Evolutionary conservation across 2,888 invertebrate genomes (phyloP).

Genomic region (Coenonympha arcania): DNA sequence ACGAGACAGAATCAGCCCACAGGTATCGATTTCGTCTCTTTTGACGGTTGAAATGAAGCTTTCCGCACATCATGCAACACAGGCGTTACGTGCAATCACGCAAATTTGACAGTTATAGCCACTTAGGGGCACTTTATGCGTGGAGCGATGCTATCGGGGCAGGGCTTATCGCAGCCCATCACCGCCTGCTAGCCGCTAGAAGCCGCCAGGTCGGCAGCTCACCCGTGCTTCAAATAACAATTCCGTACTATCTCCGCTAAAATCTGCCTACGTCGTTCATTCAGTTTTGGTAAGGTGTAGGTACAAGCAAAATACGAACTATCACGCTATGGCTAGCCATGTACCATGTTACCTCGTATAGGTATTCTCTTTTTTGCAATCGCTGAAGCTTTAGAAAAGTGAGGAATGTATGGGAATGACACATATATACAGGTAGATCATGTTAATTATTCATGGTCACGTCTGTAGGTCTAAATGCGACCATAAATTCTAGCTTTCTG

Average conservation of each 20-base stretch:
- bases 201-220: constrained; percentile 25
- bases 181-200: too few relatives aligned
- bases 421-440: too few relatives aligned
- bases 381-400: too few relatives aligned
- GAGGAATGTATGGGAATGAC: too few relatives aligned
- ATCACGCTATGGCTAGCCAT: not conserved
- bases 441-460: too few relatives aligned
- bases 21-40: too few relatives aligned
- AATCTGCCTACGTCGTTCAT: not conserved
- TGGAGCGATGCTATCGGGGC: constrained; percentile 41
- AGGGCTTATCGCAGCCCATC: constrained; percentile 15
- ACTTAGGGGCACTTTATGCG: constrained; percentile 40
- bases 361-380: too few relatives aligned
- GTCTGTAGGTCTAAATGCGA: too few relatives aligned
- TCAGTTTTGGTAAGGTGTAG: not conserved
- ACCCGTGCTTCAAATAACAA: constrained; percentile 39
- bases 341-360: too few relatives aligned
- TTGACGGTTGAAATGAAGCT: not conserved
- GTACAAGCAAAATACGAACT: not conserved
- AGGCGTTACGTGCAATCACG: constrained; percentile 36
- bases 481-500: too few relatives aligned
- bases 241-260: not conserved
- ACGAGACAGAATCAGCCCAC: too few relatives aligned
- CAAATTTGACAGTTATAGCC: constrained; percentile 53
- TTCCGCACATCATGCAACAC: not conserved